These are phyloP conservation scores for Copidosoma aretas DNA, from an alignment of 2,888 invertebrate genomes.

Conservation along the genomic window DNA sequence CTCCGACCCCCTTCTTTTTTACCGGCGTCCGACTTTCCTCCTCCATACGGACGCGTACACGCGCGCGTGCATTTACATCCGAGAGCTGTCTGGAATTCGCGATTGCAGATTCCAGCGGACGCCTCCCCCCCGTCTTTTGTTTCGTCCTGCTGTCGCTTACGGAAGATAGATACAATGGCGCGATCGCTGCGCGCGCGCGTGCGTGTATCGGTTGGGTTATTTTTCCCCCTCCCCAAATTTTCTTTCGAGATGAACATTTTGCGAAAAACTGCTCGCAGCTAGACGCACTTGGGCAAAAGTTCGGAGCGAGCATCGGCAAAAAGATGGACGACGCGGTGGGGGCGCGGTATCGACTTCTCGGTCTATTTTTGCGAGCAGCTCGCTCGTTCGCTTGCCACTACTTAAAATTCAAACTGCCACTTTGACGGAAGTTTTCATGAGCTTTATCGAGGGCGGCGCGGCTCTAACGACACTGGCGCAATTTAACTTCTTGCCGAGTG, in stretches of 20 bases:
- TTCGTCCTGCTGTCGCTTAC: background rate
- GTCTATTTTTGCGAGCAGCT: too few relatives aligned
- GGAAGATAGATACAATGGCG: background rate
- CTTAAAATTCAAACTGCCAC: constrained; percentile 11
- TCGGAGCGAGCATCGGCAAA: too few relatives aligned
- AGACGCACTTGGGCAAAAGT: too few relatives aligned
- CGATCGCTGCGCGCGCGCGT: background rate
- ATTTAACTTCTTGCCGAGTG: constrained; percentile 5
- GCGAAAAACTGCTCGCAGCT: too few relatives aligned
- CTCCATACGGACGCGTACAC: constrained; percentile 30
- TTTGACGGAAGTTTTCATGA: background rate
- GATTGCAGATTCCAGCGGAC: constrained; percentile 55
- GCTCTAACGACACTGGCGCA: background rate
- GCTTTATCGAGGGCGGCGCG: constrained; percentile 1
- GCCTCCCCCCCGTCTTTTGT: constrained; percentile 1
- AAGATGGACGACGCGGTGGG: too few relatives aligned
- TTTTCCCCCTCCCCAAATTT: too few relatives aligned
- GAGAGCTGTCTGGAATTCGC: constrained; percentile 51
- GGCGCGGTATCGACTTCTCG: too few relatives aligned
- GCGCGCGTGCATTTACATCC: constrained; percentile 49
- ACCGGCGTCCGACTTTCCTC: constrained; percentile 16
- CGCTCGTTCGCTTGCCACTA: too few relatives aligned
- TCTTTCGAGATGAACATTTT: too few relatives aligned
- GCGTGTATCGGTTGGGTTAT: too few relatives aligned
- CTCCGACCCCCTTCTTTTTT: background rate